Conservation (phyloP, 2,797 vertebrate genomes). For the Danio jaintianensis region DNA sequence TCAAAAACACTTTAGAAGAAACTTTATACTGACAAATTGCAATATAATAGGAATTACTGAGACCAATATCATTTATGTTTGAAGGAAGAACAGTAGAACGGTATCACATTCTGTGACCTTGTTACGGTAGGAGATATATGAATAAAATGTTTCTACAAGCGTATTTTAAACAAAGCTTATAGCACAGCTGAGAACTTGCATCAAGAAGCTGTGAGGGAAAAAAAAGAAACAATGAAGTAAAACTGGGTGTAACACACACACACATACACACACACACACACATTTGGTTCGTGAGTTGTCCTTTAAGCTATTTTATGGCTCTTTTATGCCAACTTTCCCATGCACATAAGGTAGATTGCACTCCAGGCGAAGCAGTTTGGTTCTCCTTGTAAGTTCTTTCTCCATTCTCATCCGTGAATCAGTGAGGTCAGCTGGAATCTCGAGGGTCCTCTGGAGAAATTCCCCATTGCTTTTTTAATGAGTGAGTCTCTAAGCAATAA, state of each 20-base stretch:
- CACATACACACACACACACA: not conserved
- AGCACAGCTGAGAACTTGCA: slow-evolving; percentile 19
- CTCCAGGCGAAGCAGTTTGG: not conserved
- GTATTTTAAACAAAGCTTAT: slow-evolving; percentile 20
- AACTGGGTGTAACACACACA: slow-evolving; percentile 20
- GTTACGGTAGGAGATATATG: slow-evolving; percentile 13
- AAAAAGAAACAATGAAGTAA: slow-evolving; percentile 36
- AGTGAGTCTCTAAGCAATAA: slow-evolving; percentile 30
- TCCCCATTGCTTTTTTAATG: slow-evolving; percentile 50
- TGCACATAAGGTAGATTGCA: not conserved
- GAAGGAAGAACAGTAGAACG: slow-evolving; percentile 16
- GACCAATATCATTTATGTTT: slow-evolving; percentile 29
- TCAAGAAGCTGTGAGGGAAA: not conserved
- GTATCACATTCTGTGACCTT: slow-evolving; percentile 37
- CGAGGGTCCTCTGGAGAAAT: slow-evolving; percentile 54
- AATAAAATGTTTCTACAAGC: slow-evolving; percentile 17
- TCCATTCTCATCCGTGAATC: not conserved
- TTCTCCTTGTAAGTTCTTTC: not conserved
- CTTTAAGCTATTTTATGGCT: slow-evolving; percentile 3
- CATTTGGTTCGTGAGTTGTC: not conserved
- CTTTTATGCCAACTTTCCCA: slow-evolving; percentile 28
- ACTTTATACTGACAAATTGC: slow-evolving; percentile 34
- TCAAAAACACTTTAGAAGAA: slow-evolving; percentile 25
- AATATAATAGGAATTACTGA: slow-evolving; percentile 3
- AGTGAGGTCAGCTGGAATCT: slow-evolving; percentile 50